A percentile compares a stretch with the other conserved stretches of the same genome.
phyloP scores from a whole-genome alignment of 1,140 invertebrate genomes.

The Drosophila erecta region DNA sequence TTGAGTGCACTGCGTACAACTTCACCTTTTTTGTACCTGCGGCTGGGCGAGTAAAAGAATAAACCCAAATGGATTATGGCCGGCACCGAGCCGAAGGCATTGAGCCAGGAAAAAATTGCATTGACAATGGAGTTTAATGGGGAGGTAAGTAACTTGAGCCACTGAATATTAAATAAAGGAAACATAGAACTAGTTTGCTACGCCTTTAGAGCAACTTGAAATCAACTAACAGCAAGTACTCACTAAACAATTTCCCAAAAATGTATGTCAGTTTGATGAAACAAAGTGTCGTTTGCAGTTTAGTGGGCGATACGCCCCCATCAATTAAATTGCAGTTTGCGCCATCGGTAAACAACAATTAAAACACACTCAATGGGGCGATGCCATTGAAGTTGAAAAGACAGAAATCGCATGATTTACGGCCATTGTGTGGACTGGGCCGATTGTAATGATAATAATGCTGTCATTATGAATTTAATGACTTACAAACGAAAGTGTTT shows the following conservation, averaged over 20 bases:
- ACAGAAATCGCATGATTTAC: conserved; percentile 67
- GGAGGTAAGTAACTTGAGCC: not conserved
- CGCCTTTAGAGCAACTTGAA: too few species aligned
- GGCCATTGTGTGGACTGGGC: conserved; percentile 33
- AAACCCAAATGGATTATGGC: conserved; percentile 38
- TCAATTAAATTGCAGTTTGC: conserved; percentile 71
- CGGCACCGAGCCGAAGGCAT: conserved; percentile 15
- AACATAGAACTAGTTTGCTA: too few species aligned
- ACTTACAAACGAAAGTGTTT: conserved; percentile 74
- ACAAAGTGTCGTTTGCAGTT: conserved; percentile 36
- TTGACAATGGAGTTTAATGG: not conserved
- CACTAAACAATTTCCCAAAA: not conserved
- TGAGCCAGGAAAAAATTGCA: conserved; percentile 22
- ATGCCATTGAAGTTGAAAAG: conserved; percentile 26
- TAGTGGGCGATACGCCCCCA: conserved; percentile 11
- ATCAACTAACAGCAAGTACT: too few species aligned
- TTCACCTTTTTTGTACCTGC: conserved; percentile 13
- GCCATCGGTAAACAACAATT: conserved; percentile 66
- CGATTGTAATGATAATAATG: conserved; percentile 45
- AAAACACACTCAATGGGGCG: conserved; percentile 59
- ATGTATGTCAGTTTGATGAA: conserved; percentile 14
- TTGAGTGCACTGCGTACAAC: conserved; percentile 32
- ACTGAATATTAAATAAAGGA: not conserved
- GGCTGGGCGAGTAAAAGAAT: conserved; percentile 17
- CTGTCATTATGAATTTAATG: conserved; percentile 76